These are phyloP conservation scores for Orestias chungarensis DNA, from an alignment of 2,797 vertebrate species.

Conservation along the genomic window DNA sequence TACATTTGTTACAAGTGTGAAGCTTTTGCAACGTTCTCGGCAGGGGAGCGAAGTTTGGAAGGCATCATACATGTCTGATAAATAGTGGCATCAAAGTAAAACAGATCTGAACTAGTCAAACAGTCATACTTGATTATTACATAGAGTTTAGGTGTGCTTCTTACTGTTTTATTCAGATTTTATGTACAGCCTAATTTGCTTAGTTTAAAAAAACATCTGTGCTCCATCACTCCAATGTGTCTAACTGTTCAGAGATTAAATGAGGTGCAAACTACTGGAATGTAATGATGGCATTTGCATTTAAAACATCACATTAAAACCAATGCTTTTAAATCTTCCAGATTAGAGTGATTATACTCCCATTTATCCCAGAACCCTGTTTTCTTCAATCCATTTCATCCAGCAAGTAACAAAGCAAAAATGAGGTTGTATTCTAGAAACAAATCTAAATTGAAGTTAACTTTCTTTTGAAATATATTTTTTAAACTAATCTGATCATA, in stretches of 20 bases:
- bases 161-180: not conserved
- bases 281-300: not conserved
- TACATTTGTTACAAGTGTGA: no score
- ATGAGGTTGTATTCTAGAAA: not conserved
- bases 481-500: no score
- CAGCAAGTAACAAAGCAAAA: not conserved
- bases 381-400: not conserved
- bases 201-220: not conserved
- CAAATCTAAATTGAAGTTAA: no score
- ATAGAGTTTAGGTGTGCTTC: not conserved
- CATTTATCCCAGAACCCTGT: not conserved
- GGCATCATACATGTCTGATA: no score
- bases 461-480: no score
- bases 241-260: not conserved
- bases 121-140: not conserved
- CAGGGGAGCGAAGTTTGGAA: no score
- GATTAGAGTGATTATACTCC: not conserved
- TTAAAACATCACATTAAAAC: not conserved
- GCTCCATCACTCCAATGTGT: not conserved
- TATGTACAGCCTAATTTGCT: not conserved
- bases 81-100: no score
- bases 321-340: not conserved
- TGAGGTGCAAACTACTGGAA: not conserved
- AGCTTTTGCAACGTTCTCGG: no score
- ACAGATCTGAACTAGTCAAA: not conserved